Evolutionary conservation across 2,113 vertebrate genomes (phyloP), one percentile per base, ranked within the genome.

Genomic region (Syrrhaptes paradoxus): DNA sequence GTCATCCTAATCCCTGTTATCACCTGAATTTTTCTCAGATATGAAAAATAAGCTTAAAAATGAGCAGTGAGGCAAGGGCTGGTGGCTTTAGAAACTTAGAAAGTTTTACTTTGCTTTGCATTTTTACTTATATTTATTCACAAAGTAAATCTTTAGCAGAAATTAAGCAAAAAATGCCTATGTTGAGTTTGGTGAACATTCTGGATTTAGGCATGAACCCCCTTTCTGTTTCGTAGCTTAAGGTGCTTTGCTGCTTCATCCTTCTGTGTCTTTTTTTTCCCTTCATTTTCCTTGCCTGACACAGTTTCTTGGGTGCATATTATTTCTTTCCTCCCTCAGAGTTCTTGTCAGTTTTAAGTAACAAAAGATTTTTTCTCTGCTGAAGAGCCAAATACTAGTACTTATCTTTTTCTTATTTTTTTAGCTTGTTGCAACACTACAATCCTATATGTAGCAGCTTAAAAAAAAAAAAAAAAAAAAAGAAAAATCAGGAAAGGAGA

Each of bases 281-380:
- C 52, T 68, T 73, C 20, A 10, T 92, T 92, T 93, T 52, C 45
- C 17, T 71, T 84, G 26, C 34, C 43, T 96, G 55, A 71, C 49
- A 87, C 9, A 36, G 19, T 71, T 88, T 74, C 48, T 81, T 83
- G 70, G 13, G 25, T 92, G 31, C 14, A 14, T 89, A 48, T 74
- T 55, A 61, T 85, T 93, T 90, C n/a, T 84, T 87, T 90, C 29
- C 18, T 81, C 5, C 21, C 13, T 78, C 21, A 19, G 25, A 85
- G 13, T 78, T 31, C 36, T 59, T 89, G 68, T 72, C 65, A 75
- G 22, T 87, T 96, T 85, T 89, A 75, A 90, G 89, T 92, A 58
- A 80, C 31, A 88, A 55, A 93, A 90, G 17, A 41, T 46, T 58
- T 66, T 81, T 78, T 88, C 61, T 81, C 61, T 78, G 22, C 70